These are phyloP conservation scores for Bombyx mandarina DNA, from an alignment of 1,140 invertebrate genomes.

Conservation along the genomic window DNA sequence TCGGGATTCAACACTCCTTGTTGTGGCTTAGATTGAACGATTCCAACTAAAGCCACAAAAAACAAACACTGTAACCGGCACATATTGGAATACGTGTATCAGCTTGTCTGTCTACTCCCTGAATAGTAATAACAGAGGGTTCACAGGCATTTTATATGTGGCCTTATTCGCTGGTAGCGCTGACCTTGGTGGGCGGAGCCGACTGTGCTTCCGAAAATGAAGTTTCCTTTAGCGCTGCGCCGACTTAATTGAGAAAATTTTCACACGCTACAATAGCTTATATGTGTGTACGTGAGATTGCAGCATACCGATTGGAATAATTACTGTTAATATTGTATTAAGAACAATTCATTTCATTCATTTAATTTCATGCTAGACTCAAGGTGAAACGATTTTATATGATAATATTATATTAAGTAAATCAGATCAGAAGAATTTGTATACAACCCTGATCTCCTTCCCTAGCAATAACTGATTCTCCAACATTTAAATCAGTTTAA, in stretches of 20 bases:
- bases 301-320: not conserved
- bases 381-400: too few species aligned
- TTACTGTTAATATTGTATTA: too few species aligned
- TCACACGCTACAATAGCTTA: conserved; percentile 44
- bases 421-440: too few species aligned
- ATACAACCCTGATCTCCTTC: too few species aligned
- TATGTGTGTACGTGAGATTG: conserved; percentile 1
- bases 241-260: conserved; percentile 59
- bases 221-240: conserved; percentile 36
- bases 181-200: conserved; percentile 39
- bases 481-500: too few species aligned
- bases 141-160: conserved; percentile 55
- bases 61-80: conserved; percentile 35
- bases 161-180: conserved; percentile 39
- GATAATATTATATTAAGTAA: too few species aligned
- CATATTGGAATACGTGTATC: conserved; percentile 30
- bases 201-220: conserved; percentile 41
- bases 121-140: conserved; percentile 49
- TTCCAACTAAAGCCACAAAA: conserved; percentile 26
- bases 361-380: too few species aligned
- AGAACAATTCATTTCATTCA: too few species aligned
- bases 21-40: conserved; percentile 29
- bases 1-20: conserved; percentile 25
- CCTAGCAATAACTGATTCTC: too few species aligned
- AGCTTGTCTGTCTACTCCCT: conserved; percentile 26